Conservation (phyloP, 2,113 vertebrate species). For the Pao palembangensis region DNA sequence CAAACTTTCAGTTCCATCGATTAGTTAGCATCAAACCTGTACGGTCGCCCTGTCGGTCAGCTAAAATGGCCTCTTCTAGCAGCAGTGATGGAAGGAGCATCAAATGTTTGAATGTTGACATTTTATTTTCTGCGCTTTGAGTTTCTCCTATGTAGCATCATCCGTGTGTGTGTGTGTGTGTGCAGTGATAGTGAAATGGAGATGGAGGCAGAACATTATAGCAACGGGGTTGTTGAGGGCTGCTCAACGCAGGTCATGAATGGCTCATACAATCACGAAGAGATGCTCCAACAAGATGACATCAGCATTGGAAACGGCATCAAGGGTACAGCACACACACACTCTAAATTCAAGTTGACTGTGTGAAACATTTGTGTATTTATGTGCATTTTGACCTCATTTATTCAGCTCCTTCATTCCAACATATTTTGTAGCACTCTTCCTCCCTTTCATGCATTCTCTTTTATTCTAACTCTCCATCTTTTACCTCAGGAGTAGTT, state of each 20-base stretch:
- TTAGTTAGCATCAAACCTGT: background rate
- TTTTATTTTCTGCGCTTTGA: too few species aligned
- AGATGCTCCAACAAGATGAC: slow-evolving; percentile 90
- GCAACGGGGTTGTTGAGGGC: slow-evolving; percentile 88
- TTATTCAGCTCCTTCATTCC: too few species aligned
- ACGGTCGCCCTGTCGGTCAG: too few species aligned
- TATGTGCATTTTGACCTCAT: background rate
- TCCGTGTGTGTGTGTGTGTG: slow-evolving; percentile 13
- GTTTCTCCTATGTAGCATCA: too few species aligned
- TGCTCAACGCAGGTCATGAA: slow-evolving; percentile 91
- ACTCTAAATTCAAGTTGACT: background rate
- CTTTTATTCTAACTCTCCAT: too few species aligned
- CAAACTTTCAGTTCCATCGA: too few species aligned
- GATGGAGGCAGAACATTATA: slow-evolving; percentile 94
- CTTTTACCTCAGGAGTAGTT: too few species aligned
- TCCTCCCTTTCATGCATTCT: too few species aligned
- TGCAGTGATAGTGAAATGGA: slow-evolving; percentile 96
- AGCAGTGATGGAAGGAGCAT: too few species aligned
- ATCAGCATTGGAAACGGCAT: slow-evolving; percentile 88
- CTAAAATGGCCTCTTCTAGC: too few species aligned
- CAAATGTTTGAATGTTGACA: too few species aligned
- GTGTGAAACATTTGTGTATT: background rate
- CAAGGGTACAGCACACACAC: slow-evolving; percentile 53
- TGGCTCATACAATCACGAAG: slow-evolving; percentile 94
- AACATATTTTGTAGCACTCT: too few species aligned